Conservation (phyloP, 2,888 invertebrate genomes). For the Nomada ferruginata region DNA sequence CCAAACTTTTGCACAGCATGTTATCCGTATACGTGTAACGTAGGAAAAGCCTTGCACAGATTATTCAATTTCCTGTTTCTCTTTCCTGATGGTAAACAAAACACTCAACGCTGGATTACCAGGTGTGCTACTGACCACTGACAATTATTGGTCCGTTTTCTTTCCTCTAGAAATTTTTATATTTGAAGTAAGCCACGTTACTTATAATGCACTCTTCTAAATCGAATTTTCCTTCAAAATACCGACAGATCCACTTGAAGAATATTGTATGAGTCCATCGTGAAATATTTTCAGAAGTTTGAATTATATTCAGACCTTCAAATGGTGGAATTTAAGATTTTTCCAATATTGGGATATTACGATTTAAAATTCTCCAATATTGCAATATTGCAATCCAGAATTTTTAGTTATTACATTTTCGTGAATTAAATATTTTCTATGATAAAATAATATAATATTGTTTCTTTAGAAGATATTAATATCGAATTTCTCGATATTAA, state of each 20-base stretch:
- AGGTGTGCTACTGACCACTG: background rate
- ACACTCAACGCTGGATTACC: background rate
- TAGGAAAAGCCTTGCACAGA: background rate
- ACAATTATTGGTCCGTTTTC: background rate
- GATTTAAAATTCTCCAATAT: background rate
- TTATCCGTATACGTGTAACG: constrained; percentile 11
- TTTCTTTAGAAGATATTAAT: background rate
- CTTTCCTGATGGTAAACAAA: background rate
- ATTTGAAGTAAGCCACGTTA: too few species aligned
- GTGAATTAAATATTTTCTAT: background rate
- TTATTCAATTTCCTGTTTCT: background rate
- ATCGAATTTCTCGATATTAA: background rate
- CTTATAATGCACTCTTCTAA: too few species aligned
- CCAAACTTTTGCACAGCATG: constrained; percentile 4
- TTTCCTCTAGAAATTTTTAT: too few species aligned
- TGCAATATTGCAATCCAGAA: background rate
- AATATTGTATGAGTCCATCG: too few species aligned
- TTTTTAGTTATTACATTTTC: background rate
- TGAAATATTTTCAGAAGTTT: background rate
- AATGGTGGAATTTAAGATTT: background rate
- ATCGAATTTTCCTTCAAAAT: too few species aligned
- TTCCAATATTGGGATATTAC: background rate
- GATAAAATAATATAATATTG: background rate
- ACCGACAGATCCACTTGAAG: too few species aligned
- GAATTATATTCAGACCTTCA: background rate